A percentile compares a stretch with the other conserved stretches of the same genome.
Evolutionary conservation across 2,113 vertebrate genomes (phyloP).

Genomic region (Stigmatopora argus): DNA sequence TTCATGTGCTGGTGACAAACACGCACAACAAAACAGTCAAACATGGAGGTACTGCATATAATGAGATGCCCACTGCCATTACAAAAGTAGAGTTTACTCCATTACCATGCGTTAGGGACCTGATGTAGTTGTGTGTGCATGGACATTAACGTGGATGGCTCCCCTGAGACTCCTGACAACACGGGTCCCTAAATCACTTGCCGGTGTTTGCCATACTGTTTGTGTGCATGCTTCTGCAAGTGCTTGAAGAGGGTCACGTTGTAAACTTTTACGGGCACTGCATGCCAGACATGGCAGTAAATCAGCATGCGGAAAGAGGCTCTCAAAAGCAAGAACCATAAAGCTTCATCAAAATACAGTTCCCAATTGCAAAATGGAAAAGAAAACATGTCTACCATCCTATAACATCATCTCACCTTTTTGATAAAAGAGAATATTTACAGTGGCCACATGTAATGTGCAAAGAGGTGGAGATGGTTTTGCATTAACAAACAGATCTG

Average conservation of each 20-base stretch:
- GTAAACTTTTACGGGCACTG: slow-evolving; percentile 63
- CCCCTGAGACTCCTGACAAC: not conserved
- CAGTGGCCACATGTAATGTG: not conserved
- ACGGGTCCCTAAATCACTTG: not conserved
- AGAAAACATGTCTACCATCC: not conserved
- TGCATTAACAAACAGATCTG: too few relatives aligned
- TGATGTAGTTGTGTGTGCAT: not conserved
- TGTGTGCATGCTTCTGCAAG: slow-evolving; percentile 20
- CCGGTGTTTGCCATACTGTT: not conserved
- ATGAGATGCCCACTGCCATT: slow-evolving; percentile 7
- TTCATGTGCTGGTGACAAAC: slow-evolving; percentile 53
- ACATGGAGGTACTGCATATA: slow-evolving; percentile 21
- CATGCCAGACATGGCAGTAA: slow-evolving; percentile 49
- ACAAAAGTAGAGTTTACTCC: slow-evolving; percentile 16
- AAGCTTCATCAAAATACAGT: slow-evolving; percentile 20
- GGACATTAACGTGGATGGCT: not conserved
- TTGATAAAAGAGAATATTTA: not conserved
- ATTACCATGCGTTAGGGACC: slow-evolving; percentile 20
- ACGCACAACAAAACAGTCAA: slow-evolving; percentile 28
- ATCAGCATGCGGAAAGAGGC: slow-evolving; percentile 31
- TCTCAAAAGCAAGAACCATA: not conserved
- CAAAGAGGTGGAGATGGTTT: too few relatives aligned
- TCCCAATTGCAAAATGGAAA: slow-evolving; percentile 1
- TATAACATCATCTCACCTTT: not conserved
- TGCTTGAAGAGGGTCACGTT: slow-evolving; percentile 38